Conservation (phyloP, 2,113 vertebrate species). For the Butastur rufipennis region DNA sequence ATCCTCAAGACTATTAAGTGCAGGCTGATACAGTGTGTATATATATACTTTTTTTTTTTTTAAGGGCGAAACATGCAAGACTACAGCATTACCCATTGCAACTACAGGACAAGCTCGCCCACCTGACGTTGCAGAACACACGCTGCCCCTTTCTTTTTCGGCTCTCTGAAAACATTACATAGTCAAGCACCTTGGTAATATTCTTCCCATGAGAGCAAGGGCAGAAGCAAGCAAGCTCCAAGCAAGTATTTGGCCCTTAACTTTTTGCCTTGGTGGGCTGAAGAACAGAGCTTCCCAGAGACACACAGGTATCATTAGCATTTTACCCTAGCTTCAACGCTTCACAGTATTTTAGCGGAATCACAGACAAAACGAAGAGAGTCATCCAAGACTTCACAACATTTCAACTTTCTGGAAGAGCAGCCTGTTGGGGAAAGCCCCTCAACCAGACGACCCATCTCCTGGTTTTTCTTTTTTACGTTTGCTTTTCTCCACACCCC, state of each 20-base stretch:
- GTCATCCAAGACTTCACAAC: background rate
- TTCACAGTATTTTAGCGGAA: rapidly evolving
- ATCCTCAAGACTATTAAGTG: background rate
- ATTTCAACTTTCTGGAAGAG: background rate
- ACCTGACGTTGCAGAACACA: rapidly evolving
- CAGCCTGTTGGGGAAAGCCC: background rate
- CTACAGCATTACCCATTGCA: background rate
- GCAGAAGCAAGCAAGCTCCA: background rate
- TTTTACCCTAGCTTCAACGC: background rate
- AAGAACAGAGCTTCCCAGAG: background rate
- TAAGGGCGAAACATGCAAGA: background rate
- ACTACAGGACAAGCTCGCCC: background rate
- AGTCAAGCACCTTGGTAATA: background rate
- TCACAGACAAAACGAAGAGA: rapidly evolving
- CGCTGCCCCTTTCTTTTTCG: background rate
- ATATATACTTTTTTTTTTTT: background rate
- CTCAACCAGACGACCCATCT: rapidly evolving
- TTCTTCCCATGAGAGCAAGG: background rate
- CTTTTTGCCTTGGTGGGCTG: too few species aligned
- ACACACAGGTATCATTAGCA: rapidly evolving
- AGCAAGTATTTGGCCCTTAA: too few species aligned
- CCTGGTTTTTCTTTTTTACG: rapidly evolving
- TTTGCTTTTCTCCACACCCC: rapidly evolving
- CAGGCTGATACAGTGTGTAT: background rate
- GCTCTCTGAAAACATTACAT: background rate